Evolutionary conservation across 2,113 vertebrate species (phyloP).

Genomic region (Pygoscelis antarcticus): DNA sequence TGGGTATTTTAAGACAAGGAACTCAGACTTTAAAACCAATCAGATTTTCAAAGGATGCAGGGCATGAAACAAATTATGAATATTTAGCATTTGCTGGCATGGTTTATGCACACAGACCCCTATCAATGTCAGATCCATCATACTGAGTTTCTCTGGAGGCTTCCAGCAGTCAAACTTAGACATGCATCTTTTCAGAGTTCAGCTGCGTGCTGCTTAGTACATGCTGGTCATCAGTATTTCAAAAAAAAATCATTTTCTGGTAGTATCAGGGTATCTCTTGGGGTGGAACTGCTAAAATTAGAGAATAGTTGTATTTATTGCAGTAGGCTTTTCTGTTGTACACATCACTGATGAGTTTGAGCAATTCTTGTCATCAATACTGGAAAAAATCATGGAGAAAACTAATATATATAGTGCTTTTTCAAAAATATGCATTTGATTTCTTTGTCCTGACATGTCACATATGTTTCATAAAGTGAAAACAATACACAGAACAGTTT

Average conservation of each 20-base stretch:
- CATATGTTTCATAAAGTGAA: background rate
- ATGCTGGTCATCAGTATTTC: background rate
- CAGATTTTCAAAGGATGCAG: background rate
- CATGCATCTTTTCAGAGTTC: background rate
- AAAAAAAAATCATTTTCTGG: background rate
- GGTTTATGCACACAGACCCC: background rate
- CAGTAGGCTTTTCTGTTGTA: background rate
- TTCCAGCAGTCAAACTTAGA: background rate
- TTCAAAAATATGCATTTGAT: slow-evolving; percentile 8
- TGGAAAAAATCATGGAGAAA: background rate
- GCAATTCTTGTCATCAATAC: background rate
- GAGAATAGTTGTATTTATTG: background rate
- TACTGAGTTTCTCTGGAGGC: background rate
- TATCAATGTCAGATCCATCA: background rate
- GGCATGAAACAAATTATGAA: background rate
- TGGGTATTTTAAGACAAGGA: background rate
- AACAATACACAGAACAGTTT: background rate
- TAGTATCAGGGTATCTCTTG: background rate
- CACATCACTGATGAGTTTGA: background rate
- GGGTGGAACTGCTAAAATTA: background rate
- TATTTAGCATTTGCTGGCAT: background rate
- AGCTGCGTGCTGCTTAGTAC: background rate
- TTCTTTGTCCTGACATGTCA: background rate
- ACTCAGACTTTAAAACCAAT: background rate
- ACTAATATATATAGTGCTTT: background rate